A percentile compares a stretch with the other conserved stretches of the same genome.
Conservation (phyloP, 2,113 vertebrate species). For the Microtus montanus region DNA sequence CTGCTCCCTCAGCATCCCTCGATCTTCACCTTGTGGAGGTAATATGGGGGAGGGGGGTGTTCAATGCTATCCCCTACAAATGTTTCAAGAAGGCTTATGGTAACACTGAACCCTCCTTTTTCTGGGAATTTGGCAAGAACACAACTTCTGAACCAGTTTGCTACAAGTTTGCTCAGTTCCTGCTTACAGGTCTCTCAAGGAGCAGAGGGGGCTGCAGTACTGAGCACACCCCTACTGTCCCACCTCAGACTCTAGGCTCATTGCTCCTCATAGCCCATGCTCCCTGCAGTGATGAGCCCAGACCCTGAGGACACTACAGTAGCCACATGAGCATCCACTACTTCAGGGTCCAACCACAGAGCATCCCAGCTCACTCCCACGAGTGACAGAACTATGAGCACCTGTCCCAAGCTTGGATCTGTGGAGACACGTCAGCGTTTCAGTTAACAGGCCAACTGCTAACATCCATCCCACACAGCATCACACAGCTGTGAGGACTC, state of each 20-base stretch:
- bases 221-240: background rate
- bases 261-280: background rate
- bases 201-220: background rate
- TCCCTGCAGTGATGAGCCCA: background rate
- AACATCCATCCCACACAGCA: background rate
- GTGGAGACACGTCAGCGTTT: background rate
- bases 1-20: background rate
- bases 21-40: background rate
- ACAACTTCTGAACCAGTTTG: constrained; percentile 42
- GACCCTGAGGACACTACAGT: background rate
- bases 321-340: background rate
- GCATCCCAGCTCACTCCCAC: background rate
- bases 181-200: background rate
- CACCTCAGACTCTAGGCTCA: background rate
- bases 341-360: background rate
- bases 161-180: constrained; percentile 18
- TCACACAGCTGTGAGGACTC: background rate
- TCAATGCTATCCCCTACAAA: constrained; percentile 40
- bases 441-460: background rate
- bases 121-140: constrained; percentile 54
- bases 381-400: background rate
- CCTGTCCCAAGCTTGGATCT: background rate
- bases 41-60: background rate
- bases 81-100: constrained; percentile 58
- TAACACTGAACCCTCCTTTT: constrained; percentile 41